Conservation (phyloP, 2,797 vertebrate species). For the Liparis tanakae region DNA sequence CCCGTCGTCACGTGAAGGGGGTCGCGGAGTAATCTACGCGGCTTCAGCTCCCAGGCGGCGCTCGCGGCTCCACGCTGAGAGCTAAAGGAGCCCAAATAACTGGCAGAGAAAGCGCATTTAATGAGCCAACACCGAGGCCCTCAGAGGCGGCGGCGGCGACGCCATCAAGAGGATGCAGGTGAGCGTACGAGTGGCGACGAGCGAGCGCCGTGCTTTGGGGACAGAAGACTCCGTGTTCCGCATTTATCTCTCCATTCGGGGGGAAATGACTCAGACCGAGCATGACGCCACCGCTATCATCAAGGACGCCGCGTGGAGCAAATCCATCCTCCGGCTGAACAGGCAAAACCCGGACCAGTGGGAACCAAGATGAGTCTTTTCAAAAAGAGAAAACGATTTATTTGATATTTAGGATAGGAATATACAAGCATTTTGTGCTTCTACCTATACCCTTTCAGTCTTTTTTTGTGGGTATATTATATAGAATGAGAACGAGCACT, state of each 20-base stretch:
- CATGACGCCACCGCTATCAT: constrained; percentile 41
- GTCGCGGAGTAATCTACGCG: constrained; percentile 48
- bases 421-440: no score
- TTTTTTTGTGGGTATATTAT: no score
- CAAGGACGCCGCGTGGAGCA: constrained; percentile 26
- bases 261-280: constrained; percentile 57
- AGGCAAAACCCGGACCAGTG: constrained; percentile 22
- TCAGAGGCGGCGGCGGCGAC: constrained; percentile 52
- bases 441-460: no score
- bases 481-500: no score
- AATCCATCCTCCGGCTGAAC: constrained; percentile 35
- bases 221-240: constrained; percentile 46
- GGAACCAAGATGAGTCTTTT: constrained; percentile 8
- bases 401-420: no score
- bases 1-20: constrained; percentile 45
- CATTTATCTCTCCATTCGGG: constrained; percentile 46
- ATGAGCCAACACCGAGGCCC: constrained; percentile 62
- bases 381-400: background rate
- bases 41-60: constrained; percentile 38
- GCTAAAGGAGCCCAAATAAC: constrained; percentile 65
- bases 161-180: constrained; percentile 72
- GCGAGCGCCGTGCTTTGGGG: constrained; percentile 26
- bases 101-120: constrained; percentile 55
- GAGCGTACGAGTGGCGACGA: constrained; percentile 62
- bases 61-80: constrained; percentile 50